Evolutionary conservation across 1,140 invertebrate species (phyloP), one percentile per base, ranked within the genome.

Genomic region (Lethrus apterus): DNA sequence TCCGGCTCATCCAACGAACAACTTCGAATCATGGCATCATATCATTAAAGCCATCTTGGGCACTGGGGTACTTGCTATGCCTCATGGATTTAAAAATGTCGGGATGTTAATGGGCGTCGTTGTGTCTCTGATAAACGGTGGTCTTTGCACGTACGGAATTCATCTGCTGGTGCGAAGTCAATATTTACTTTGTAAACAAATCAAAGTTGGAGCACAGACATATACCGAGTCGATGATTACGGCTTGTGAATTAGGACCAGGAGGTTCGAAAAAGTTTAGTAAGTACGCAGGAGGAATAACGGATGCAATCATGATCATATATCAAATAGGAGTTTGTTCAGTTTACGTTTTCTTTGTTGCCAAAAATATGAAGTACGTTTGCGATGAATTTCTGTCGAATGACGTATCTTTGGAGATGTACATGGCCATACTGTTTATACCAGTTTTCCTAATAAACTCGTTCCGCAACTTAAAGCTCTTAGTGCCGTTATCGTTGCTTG

Each of bases 41-140:
- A 55, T 81, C 4, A 52, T 80, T 23, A 80, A 80, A 61, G 75
- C 73, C 24, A 81, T 80, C 51, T 69, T 84, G 42, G 81, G 81
- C 2, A 83, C 80, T 0, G 81, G 81, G 8, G 78, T 84, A 41
- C 61, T 84, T 45, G 82, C 81, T 5, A 81, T 84, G 75, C 80
- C 81, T 13, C 67, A 74, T 50, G 80, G 80, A 8, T 76, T 84
- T 46, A 70, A 71, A 24, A 73, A 82, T 56, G 70, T 79, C 8
- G 82, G 82, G 14, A 69, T 80, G 47, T 62, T 73, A 43, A 74
- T 77, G 40, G 76, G 76, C 4, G 48, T 69, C 3, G 56, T 76
- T 1, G 70, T 70, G 4, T 72, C 75, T 1, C 48, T 76, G 2
- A 47, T 78, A 2, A 75, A 81, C 48, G 78, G 77, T 3, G 50